phyloP scores from a whole-genome alignment of 2,888 invertebrate species.

The Lamellibrachia columna region DNA sequence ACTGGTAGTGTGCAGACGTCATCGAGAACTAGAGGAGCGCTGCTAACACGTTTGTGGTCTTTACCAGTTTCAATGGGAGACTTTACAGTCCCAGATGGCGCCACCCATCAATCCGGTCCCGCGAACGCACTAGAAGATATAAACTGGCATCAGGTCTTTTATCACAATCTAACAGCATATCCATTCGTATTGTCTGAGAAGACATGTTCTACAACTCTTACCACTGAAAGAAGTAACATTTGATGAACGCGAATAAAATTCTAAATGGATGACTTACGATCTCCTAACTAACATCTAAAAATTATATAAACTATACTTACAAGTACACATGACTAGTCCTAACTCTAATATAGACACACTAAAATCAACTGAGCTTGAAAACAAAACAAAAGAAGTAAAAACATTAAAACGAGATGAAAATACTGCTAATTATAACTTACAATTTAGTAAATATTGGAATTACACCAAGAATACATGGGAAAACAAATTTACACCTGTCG shows the following conservation, averaged over 20 bases:
- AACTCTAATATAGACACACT: background rate
- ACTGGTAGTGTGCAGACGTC: too few relatives aligned
- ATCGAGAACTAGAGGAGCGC: too few relatives aligned
- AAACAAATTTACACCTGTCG: too few relatives aligned
- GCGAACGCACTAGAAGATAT: background rate
- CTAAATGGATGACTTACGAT: conserved; percentile 6
- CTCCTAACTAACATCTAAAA: background rate
- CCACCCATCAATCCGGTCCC: too few relatives aligned
- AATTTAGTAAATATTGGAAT: too few relatives aligned
- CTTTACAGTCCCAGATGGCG: too few relatives aligned
- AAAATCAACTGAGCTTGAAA: background rate
- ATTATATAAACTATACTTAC: background rate
- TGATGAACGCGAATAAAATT: background rate
- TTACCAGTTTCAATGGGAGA: too few relatives aligned
- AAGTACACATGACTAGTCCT: conserved; percentile 17
- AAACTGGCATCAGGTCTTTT: background rate
- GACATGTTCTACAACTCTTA: background rate
- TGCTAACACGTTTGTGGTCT: too few relatives aligned
- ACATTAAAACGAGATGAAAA: background rate
- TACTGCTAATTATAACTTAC: too few relatives aligned
- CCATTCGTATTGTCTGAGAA: background rate
- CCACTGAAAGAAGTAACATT: background rate
- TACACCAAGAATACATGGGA: too few relatives aligned
- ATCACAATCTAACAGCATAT: conserved; percentile 18
- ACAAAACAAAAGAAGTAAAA: background rate